Base-by-base conservation (phyloP, 2,113 vertebrate species). In the Dipodomys spectabilis region DNA sequence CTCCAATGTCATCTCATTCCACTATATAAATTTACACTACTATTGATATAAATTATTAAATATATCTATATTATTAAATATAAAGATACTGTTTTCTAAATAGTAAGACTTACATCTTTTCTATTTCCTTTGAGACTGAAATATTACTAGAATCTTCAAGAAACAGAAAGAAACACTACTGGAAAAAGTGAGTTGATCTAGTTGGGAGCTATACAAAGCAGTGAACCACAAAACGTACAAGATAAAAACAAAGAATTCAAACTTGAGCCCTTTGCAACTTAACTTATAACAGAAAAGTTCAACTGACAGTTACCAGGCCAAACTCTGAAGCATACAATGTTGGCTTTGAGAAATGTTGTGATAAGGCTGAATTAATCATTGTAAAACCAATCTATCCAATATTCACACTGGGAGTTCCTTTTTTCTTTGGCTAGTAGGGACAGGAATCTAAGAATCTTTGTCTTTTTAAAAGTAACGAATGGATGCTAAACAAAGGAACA, bases 251-350 rank as follows among this genome's bases (percentile, higher is more conserved):
- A 83, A 60, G 2, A n/a, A 82, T 27, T 49, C 18, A 89, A 91
- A 28, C 32, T 19, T 75, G 25, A 22, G 16, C 22, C 7, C 71
- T 73, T 86, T 45, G 27, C 13, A 91, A 62, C 18, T 86, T 35
- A 71, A 62, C 18, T 86, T 35, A 71, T 44, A 91, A 15, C 4
- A 44, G 5, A 85, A 18, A 91, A 72, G 12, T 80, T 85, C 30
- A 75, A 72, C 28, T 91, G 71, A 88, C 62, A 83, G 20, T 71
- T 89, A 91, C 30, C 39, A 89, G 75, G 44, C 25, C 23, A 88
- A 89, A 75, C 15, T 5, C 78, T 73, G 44, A 71, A 92, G 39
- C 27, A 28, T 11, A 39, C 49, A 81, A 75, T 85, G 44, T 68
- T 64, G 15, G 19, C 72, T 72, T 86, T n/a, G 23, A 75, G 53